Conservation (phyloP, 2,113 vertebrate genomes). For the Columba livia region DNA sequence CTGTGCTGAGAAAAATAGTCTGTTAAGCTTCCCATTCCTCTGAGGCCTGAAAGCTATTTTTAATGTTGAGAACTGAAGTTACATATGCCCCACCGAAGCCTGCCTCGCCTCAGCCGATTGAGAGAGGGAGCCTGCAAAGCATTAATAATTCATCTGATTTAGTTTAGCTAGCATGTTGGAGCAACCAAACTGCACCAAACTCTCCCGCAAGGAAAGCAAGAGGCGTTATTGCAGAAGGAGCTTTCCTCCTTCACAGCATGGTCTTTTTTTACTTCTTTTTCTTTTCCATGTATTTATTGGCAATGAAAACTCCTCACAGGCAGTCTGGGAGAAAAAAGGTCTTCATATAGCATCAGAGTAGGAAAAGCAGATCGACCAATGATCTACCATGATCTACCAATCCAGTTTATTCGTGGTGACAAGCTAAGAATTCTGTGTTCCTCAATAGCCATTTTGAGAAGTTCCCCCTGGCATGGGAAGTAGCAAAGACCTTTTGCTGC, state of each 20-base stretch:
- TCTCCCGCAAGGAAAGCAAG: not conserved
- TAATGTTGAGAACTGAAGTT: conserved; percentile 28
- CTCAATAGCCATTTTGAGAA: not conserved
- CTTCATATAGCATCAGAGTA: not conserved
- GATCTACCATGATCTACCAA: not conserved
- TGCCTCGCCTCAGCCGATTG: conserved; percentile 13
- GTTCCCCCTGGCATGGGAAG: not conserved
- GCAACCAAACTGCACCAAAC: conserved; percentile 43
- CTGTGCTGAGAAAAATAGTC: conserved; percentile 55
- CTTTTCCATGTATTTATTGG: not conserved
- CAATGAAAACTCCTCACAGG: not conserved
- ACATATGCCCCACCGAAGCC: conserved; percentile 11
- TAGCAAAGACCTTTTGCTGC: not conserved
- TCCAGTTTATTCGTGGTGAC: not conserved
- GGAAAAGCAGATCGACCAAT: not conserved
- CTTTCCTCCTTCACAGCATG: not conserved
- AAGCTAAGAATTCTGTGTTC: not conserved
- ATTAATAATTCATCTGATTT: conserved; percentile 61
- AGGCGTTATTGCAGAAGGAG: not conserved
- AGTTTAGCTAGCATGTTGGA: conserved; percentile 11
- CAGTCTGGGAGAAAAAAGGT: not conserved
- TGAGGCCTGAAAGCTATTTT: conserved; percentile 57
- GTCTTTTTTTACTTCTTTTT: not conserved
- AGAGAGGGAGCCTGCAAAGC: conserved; percentile 20
- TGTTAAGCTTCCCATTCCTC: conserved; percentile 56